phyloP scores from a whole-genome alignment of 2,888 invertebrate species.

The Augiades crinisus region DNA sequence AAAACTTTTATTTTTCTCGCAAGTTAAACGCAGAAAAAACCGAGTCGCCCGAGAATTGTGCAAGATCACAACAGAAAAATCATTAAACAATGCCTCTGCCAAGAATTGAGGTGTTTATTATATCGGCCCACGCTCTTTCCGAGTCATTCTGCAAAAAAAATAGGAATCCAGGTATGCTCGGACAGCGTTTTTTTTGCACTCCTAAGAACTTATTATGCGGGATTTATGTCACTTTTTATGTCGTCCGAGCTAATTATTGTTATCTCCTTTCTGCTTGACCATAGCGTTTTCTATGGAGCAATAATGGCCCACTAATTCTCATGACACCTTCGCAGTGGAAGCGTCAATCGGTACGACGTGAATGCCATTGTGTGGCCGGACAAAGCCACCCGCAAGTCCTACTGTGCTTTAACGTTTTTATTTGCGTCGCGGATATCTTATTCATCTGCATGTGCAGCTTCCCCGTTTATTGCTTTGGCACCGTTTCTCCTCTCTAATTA shows the following conservation, averaged over 20 bases:
- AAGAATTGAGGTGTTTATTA: slow-evolving; percentile 81
- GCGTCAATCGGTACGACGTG: slow-evolving; percentile 61
- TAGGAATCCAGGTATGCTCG: slow-evolving; percentile 67
- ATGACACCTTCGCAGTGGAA: slow-evolving; percentile 74
- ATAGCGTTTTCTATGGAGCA: slow-evolving; percentile 65
- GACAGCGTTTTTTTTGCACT: slow-evolving; percentile 67
- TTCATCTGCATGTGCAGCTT: slow-evolving; percentile 53
- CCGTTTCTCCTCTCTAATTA: slow-evolving; percentile 43
- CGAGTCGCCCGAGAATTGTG: slow-evolving; percentile 68
- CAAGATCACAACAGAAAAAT: slow-evolving; percentile 79
- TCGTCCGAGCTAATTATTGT: slow-evolving; percentile 78
- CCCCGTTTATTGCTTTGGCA: slow-evolving; percentile 43
- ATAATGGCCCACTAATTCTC: slow-evolving; percentile 79
- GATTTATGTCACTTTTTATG: slow-evolving; percentile 81
- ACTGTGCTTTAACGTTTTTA: slow-evolving; percentile 70
- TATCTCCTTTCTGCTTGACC: slow-evolving; percentile 77
- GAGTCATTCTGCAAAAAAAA: slow-evolving; percentile 68
- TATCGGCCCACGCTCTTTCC: slow-evolving; percentile 63
- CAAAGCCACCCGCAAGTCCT: slow-evolving; percentile 75
- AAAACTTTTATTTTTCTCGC: slow-evolving; percentile 72
- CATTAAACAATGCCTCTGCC: slow-evolving; percentile 79
- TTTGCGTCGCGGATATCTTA: slow-evolving; percentile 67
- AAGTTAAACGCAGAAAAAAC: slow-evolving; percentile 60
- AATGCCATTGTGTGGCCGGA: slow-evolving; percentile 58
- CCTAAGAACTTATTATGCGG: slow-evolving; percentile 74